Evolutionary conservation across 2,888 invertebrate species (phyloP), one percentile per base, ranked within the genome.

Genomic region (Neuroscelio doddi): DNA sequence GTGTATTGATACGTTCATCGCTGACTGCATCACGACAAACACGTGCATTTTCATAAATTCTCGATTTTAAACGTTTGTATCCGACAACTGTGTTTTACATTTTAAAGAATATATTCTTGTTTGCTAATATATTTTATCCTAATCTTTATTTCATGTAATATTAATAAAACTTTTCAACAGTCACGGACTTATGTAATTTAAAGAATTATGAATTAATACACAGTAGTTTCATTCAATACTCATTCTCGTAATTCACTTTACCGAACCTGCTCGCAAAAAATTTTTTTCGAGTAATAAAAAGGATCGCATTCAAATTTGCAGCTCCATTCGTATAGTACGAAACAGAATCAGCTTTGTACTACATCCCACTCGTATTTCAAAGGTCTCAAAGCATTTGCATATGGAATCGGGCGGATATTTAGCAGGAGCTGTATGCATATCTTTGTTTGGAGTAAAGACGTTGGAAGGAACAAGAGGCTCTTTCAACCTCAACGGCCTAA

Each of bases 381-480:
- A 55, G 30, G 39, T 53, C 45, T 53, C 38, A 38, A 53, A 53
- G 29, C 46, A 55, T 46, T 55, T 39, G 55, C 39, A 55, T 46
- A 39, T 55, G 55, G 44, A 53, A 45, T 53, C 44, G 36, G 17
- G 26, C 17, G 34, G 39, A 55, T 46, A 55, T 46, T 55, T 55
- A 55, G 26, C 36, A 24, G 27, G 38, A 36, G 34, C 36, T 34
- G 42, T 51, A 41, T 30, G 45, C 55, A 21, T 46, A 55, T 46
- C 46, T 55, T 38, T 46, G 46, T 46, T 41, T 38, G 29, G 39
- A 47, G 47, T n/a, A 21, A 46, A 45, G 46, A 55, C 21, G 29
- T 29, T 46, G 38, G 10, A 45, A 38, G 16, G 56, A 80, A 81
- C 80, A 80, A 81, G 76, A 70, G 73, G 71, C 69, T 77, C 80